phyloP scores from a whole-genome alignment of 2,888 invertebrate species.

The Toxonevra muliebris region DNA sequence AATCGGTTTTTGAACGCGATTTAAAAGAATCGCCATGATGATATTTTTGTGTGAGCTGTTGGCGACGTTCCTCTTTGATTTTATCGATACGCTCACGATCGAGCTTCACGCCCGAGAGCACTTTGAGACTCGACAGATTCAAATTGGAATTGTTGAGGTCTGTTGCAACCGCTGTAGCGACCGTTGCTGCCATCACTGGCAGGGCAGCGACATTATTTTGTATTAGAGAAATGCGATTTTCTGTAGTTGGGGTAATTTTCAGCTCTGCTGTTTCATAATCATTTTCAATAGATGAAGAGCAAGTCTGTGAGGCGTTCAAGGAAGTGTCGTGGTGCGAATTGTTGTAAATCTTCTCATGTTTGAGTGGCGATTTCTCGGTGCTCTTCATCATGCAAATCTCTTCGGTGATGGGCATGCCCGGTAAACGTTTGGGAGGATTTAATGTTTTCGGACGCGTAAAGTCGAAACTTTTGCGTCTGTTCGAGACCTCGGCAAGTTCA shows the following conservation, averaged over 20 bases:
- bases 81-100: slow-evolving; percentile 87
- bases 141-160: slow-evolving; percentile 45
- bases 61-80: slow-evolving; percentile 89
- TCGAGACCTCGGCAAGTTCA: slow-evolving; percentile 48
- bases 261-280: slow-evolving; percentile 46
- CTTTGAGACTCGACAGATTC: slow-evolving; percentile 47
- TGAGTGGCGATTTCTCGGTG: slow-evolving; percentile 33
- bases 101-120: slow-evolving; percentile 69
- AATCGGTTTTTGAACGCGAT: slow-evolving; percentile 65
- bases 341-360: slow-evolving; percentile 35
- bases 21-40: slow-evolving; percentile 83
- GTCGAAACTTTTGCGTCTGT: slow-evolving; percentile 70
- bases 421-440: slow-evolving; percentile 68
- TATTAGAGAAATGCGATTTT: slow-evolving; percentile 71
- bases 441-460: slow-evolving; percentile 69
- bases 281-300: slow-evolving; percentile 32
- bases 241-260: slow-evolving; percentile 70
- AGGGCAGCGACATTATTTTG: slow-evolving; percentile 63
- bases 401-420: slow-evolving; percentile 61
- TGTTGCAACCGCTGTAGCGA: slow-evolving; percentile 51
- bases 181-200: background rate
- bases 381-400: slow-evolving; percentile 49
- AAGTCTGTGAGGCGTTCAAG: slow-evolving; percentile 31
- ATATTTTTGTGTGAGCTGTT: slow-evolving; percentile 85
- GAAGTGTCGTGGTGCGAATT: slow-evolving; percentile 33